phyloP scores from a whole-genome alignment of 2,797 vertebrate genomes.

The Craterocephalus amniculus region DNA sequence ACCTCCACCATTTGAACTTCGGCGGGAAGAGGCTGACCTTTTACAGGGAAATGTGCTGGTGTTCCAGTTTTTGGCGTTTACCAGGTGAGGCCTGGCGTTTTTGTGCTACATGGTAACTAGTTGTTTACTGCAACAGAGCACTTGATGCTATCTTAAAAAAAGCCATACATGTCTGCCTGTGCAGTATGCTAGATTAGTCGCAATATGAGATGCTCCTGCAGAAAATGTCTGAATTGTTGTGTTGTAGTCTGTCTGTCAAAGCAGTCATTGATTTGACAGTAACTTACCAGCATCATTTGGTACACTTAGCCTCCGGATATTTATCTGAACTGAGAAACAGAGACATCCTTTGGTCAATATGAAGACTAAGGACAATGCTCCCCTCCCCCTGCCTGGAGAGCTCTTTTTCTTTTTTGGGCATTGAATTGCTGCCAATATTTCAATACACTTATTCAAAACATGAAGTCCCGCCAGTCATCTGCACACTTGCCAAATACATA shows the following conservation, averaged over 20 bases:
- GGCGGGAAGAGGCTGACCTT: conserved; percentile 86
- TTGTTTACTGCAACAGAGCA: not conserved
- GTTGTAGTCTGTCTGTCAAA: conserved; percentile 16
- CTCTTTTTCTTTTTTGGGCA: conserved; percentile 1
- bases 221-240: conserved; percentile 15
- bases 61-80: conserved; percentile 92
- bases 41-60: conserved; percentile 90
- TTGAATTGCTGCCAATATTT: conserved; percentile 36
- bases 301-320: conserved; percentile 8
- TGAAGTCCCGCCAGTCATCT: conserved; percentile 38
- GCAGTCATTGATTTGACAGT: conserved; percentile 23
- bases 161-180: not conserved
- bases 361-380: conserved; percentile 20
- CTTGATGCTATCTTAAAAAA: conserved; percentile 2
- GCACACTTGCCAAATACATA: conserved; percentile 41
- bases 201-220: not conserved
- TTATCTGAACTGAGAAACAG: conserved; percentile 10
- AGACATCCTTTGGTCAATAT: conserved; percentile 23
- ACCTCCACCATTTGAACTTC: conserved; percentile 78
- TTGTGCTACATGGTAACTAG: not conserved
- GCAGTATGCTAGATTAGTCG: not conserved
- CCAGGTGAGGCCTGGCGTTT: conserved; percentile 82
- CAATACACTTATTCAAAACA: conserved; percentile 32
- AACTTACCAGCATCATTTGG: conserved; percentile 18
- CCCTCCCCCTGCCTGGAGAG: not conserved